Conservation (phyloP, 2,113 vertebrate species). For the Crocuta crocuta region DNA sequence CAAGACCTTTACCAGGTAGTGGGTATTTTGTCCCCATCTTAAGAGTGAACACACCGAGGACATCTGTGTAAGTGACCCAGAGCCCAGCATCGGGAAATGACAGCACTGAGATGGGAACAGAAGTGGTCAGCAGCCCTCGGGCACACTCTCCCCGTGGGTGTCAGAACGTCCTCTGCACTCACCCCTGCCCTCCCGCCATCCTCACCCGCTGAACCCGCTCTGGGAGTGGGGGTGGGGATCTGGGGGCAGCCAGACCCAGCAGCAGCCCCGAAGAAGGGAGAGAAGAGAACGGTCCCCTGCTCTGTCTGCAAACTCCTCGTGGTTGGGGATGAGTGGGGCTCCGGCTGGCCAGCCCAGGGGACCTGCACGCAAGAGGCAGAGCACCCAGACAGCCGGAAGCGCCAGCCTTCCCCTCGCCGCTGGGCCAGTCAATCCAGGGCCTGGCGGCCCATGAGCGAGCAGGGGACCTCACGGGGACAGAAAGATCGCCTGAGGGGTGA, state of each 20-base stretch:
- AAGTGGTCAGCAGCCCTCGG: neutral
- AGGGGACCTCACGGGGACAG: neutral
- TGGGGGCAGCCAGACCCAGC: neutral
- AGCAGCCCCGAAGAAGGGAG: too few species aligned
- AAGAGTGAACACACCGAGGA: neutral
- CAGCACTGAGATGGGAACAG: neutral
- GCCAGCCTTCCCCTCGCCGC: neutral
- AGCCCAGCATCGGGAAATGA: neutral
- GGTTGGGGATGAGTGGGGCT: neutral
- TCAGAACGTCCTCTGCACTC: neutral
- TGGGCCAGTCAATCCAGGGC: neutral
- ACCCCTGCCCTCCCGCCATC: neutral
- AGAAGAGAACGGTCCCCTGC: neutral
- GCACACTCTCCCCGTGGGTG: neutral
- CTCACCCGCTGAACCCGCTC: neutral
- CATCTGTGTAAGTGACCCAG: neutral
- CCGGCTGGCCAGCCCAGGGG: neutral
- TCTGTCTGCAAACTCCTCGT: neutral
- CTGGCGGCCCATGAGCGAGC: neutral
- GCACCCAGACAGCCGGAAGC: neutral
- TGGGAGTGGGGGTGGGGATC: too few species aligned
- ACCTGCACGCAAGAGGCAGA: neutral
- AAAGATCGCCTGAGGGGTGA: neutral
- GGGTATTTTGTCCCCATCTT: neutral
- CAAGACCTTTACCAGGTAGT: neutral